Base-by-base conservation (phyloP, 2,113 vertebrate species). In the Cinclus mexicanus region DNA sequence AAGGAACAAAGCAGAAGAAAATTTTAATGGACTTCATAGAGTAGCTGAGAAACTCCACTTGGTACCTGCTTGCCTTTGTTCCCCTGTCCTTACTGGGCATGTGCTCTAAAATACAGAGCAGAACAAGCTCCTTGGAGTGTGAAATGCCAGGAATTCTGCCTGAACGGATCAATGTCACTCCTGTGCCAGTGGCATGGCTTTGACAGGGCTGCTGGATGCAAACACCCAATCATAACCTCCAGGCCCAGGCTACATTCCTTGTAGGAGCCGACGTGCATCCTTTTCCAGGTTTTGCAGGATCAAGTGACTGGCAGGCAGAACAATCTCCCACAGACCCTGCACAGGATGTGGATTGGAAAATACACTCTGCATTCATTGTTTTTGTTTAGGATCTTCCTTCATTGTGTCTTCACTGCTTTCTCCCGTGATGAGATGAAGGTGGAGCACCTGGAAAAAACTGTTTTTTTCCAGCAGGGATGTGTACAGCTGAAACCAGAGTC, bases 1-100 rank as follows among this genome's bases (percentile, higher is more conserved):
- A 89, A 80, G 52, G 69, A 89, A 96, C 91, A 96, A 96, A 95
- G 94, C 67, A 70, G 63, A 46, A 46, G 75, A 61, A 61, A 91
- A 91, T 91, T 77, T 64, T 70, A 95, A 91, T 91, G 80, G 93
- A 13, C 85, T 95, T 95, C 5, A 28, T 11, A 52, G 57, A 76
- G 70, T 17, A 63, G 74, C 71, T 41, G 53, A 78, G 78, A 93
- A 89, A 67, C 44, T 80, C 42, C 0, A 1, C 67, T 70, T 81
- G 39, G 85, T 52, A 77, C 77, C 80, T 94, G 50, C 9, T 68
- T 55, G 59, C 49, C 41, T 83, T 90, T 89, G 63, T 84, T 35
- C 31, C 55, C 31, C 47, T 20, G 39, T 87, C 33, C 39, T 50
- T 39, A 15, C 50, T 81, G 47, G 64, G 74, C 24, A 12, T 52